A percentile compares a stretch with the other conserved stretches of the same genome.
Evolutionary conservation across 2,888 invertebrate species (phyloP).

Genomic region (Carabus problematicus): DNA sequence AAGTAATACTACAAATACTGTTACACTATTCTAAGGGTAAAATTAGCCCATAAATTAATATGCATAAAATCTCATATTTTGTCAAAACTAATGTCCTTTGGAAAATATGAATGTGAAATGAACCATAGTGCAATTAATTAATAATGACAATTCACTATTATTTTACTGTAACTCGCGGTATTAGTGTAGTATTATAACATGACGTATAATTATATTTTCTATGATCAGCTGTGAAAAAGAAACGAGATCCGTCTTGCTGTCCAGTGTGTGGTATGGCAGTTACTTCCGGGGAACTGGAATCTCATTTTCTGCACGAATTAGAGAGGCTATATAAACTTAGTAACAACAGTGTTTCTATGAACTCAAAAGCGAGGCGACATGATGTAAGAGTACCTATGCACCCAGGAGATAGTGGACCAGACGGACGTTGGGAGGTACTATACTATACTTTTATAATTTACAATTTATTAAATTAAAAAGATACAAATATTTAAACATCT

Average conservation of each 20-base stretch:
- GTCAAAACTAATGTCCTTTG: too few relatives aligned
- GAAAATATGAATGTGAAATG: background rate
- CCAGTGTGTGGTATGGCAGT: slow-evolving; percentile 75
- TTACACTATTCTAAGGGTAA: too few relatives aligned
- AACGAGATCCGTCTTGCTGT: slow-evolving; percentile 62
- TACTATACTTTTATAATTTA: background rate
- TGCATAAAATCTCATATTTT: too few relatives aligned
- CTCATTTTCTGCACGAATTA: slow-evolving; percentile 73
- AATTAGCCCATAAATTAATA: too few relatives aligned
- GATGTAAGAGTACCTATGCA: slow-evolving; percentile 56
- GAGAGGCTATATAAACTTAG: slow-evolving; percentile 71
- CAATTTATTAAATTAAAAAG: background rate
- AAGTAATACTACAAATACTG: too few relatives aligned
- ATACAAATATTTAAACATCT: background rate
- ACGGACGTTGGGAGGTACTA: slow-evolving; percentile 71
- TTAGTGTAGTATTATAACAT: background rate
- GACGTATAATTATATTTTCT: background rate
- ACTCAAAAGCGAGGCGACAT: slow-evolving; percentile 58
- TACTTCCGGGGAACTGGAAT: slow-evolving; percentile 70
- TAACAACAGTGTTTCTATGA: slow-evolving; percentile 59
- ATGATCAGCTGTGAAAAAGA: slow-evolving; percentile 53
- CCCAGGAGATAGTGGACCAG: slow-evolving; percentile 62
- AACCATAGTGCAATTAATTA: background rate
- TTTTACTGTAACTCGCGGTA: background rate
- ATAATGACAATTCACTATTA: background rate